Evolutionary conservation across 2,797 vertebrate species (phyloP).

Genomic region (Galaxias olidus): DNA sequence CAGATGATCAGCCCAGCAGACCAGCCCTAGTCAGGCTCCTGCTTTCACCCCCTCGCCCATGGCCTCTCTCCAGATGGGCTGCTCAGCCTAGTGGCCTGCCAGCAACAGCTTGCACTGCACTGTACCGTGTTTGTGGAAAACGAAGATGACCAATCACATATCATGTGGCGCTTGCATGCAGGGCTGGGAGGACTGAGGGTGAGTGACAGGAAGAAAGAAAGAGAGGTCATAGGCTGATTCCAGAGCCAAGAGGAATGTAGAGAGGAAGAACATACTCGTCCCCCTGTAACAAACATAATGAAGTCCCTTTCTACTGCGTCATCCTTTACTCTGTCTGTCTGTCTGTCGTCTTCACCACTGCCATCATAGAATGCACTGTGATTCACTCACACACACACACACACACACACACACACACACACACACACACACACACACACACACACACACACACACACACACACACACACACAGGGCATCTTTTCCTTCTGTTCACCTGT

Average conservation of each 20-base stretch:
- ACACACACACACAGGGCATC: background rate
- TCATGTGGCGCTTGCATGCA: slow-evolving; percentile 73
- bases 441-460: too few species aligned
- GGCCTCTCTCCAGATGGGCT: slow-evolving; percentile 87
- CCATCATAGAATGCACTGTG: too few species aligned
- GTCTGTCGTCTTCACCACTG: too few species aligned
- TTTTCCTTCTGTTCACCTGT: slow-evolving; percentile 5
- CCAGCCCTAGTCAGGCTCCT: slow-evolving; percentile 59
- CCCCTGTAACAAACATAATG: background rate
- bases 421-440: too few species aligned
- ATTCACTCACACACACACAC: too few species aligned
- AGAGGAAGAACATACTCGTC: slow-evolving; percentile 42
- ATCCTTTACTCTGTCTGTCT: background rate
- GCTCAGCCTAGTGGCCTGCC: slow-evolving; percentile 77
- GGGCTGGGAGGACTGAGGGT: slow-evolving; percentile 36
- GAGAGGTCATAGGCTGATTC: slow-evolving; percentile 57
- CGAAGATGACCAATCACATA: slow-evolving; percentile 91
- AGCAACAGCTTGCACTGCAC: slow-evolving; percentile 83
- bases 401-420: too few species aligned
- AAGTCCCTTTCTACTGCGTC: background rate
- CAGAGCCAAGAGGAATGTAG: slow-evolving; percentile 50
- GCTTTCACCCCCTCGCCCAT: slow-evolving; percentile 74
- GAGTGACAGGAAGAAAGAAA: slow-evolving; percentile 16
- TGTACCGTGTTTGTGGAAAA: slow-evolving; percentile 83
- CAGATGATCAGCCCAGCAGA: slow-evolving; percentile 57